These are phyloP conservation scores for Orycteropus afer DNA, from an alignment of 2,113 vertebrate genomes.

Conservation along the genomic window DNA sequence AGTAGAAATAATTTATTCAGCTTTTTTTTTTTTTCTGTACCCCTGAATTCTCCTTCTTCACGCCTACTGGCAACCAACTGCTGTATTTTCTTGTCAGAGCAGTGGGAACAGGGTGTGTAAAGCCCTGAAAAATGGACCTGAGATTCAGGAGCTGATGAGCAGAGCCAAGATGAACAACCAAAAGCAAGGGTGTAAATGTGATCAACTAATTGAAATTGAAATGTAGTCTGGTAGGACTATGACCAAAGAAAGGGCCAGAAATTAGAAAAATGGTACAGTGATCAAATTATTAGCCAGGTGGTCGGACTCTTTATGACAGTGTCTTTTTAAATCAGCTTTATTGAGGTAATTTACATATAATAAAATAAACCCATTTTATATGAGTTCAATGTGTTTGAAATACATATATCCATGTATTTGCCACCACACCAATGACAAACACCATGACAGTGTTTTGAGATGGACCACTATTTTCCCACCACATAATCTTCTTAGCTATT, in stretches of 20 bases:
- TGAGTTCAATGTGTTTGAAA: slow-evolving; percentile 8
- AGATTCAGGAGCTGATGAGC: neutral
- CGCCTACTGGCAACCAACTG: neutral
- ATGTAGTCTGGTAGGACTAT: neutral
- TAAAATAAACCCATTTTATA: slow-evolving; percentile 12
- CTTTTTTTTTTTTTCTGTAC: neutral
- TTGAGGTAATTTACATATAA: neutral
- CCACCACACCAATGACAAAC: neutral
- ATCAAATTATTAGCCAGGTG: neutral
- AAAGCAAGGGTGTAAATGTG: neutral
- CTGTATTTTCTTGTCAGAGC: neutral
- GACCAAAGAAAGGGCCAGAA: neutral
- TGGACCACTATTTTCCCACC: neutral
- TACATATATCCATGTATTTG: neutral
- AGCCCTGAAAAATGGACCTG: slow-evolving; percentile 16
- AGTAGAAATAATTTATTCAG: neutral
- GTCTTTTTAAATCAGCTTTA: neutral
- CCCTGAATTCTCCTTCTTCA: neutral
- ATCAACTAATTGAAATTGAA: neutral
- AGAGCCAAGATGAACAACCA: neutral
- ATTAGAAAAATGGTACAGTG: neutral
- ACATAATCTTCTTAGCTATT: neutral
- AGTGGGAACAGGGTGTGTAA: neutral
- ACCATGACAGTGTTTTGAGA: neutral
- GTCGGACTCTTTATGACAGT: neutral